Evolutionary conservation across 1,140 invertebrate genomes (phyloP).

Genomic region (Odontomachus brunneus): DNA sequence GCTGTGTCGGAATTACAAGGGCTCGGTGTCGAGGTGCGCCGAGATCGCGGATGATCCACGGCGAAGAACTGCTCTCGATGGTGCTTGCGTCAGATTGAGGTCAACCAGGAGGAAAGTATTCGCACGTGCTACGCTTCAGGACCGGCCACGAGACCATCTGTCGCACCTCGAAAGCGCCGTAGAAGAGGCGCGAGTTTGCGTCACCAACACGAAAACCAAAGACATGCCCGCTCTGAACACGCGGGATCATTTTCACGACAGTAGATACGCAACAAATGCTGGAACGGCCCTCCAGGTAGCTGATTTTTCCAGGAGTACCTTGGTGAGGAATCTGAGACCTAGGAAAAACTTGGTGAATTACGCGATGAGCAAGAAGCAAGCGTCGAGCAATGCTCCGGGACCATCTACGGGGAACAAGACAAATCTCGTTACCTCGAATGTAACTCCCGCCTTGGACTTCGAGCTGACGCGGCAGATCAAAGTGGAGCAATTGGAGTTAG

Average conservation of each 20-base stretch:
- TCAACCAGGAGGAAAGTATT: background rate
- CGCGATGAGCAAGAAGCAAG: constrained; percentile 49
- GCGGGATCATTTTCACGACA: background rate
- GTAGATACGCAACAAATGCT: background rate
- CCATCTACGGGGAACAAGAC: background rate
- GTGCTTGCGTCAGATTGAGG: background rate
- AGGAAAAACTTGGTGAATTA: constrained; percentile 43
- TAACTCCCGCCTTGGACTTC: background rate
- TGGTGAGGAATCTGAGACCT: constrained; percentile 56
- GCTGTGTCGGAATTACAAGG: constrained; percentile 10
- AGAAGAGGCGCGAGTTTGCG: background rate
- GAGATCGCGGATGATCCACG: background rate
- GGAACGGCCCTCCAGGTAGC: background rate
- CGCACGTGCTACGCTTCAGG: background rate
- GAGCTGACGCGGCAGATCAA: constrained; percentile 39
- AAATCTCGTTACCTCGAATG: background rate
- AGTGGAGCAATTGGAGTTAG: constrained; percentile 26
- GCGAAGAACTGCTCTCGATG: background rate
- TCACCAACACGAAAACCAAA: background rate
- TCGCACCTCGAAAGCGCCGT: background rate
- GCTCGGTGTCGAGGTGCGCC: background rate
- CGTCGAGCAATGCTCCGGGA: background rate
- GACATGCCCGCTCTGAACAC: background rate
- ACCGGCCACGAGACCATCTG: background rate
- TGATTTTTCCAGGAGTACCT: background rate